Percentiles rank a stretch among this genome's conserved stretches.
These are phyloP conservation scores for Vireo altiloquus DNA, from an alignment of 2,113 vertebrate genomes.

Conservation along the genomic window DNA sequence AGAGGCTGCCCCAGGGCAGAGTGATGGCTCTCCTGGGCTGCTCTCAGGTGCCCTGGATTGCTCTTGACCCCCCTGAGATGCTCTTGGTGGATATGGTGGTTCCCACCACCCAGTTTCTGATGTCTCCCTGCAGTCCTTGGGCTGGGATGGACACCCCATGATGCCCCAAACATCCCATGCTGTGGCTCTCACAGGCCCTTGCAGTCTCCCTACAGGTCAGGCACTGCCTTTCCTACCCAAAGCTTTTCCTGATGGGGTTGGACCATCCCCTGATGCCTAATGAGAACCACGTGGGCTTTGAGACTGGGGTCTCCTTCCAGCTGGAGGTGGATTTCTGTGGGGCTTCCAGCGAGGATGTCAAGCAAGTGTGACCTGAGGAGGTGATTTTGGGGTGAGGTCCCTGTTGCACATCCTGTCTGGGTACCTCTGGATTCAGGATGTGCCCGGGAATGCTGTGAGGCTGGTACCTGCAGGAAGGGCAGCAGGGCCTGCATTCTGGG, in stretches of 20 bases:
- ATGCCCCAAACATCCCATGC: fast-evolving
- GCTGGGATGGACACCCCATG: neutral
- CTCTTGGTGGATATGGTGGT: neutral
- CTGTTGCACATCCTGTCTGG: neutral
- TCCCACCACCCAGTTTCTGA: fast-evolving
- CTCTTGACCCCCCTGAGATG: too few species aligned
- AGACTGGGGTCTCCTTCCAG: fast-evolving
- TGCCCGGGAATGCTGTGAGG: fast-evolving
- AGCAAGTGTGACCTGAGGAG: neutral
- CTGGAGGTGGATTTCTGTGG: neutral
- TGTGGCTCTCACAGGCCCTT: too few species aligned
- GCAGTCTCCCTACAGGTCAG: fast-evolving
- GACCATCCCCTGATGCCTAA: fast-evolving
- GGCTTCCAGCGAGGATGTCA: neutral
- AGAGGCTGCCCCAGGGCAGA: neutral
- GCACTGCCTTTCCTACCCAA: fast-evolving
- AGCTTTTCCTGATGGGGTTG: neutral
- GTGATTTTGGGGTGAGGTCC: neutral
- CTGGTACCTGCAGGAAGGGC: neutral
- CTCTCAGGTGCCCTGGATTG: neutral
- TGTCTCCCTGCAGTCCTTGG: neutral
- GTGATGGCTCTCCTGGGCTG: neutral
- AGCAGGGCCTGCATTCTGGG: neutral
- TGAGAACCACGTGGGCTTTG: fast-evolving
- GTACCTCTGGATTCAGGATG: neutral